Percentiles rank a stretch among this genome's conserved stretches.
Evolutionary conservation across 2,113 vertebrate species (phyloP).

Genomic region (Elaphurus davidianus): DNA sequence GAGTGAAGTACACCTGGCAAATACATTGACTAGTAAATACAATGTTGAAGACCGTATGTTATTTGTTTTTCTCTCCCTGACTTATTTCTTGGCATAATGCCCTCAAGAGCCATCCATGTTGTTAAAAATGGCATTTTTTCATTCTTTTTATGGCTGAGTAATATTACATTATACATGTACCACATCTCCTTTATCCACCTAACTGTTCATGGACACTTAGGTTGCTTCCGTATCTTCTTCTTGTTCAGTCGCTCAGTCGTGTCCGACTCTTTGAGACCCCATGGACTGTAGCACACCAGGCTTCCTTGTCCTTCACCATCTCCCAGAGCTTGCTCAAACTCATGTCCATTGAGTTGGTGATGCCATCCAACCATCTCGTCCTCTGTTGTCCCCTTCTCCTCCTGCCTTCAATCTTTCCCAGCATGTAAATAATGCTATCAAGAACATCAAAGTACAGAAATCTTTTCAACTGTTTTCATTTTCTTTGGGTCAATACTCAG

Average conservation of each 20-base stretch:
- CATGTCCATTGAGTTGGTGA: background rate
- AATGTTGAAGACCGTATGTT: background rate
- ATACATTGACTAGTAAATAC: background rate
- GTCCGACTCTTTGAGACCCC: background rate
- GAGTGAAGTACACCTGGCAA: background rate
- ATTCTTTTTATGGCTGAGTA: background rate
- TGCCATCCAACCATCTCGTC: background rate
- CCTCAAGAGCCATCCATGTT: background rate
- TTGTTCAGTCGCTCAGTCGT: background rate
- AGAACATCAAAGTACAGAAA: background rate
- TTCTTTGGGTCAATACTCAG: background rate
- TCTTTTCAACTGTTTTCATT: background rate
- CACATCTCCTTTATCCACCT: background rate
- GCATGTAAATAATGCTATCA: background rate
- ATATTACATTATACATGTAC: background rate
- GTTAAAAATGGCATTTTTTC: background rate
- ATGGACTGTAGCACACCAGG: background rate
- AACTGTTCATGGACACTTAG: background rate
- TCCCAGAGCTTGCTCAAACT: background rate
- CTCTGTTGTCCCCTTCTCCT: background rate
- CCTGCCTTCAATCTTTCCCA: background rate
- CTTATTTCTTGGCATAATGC: background rate
- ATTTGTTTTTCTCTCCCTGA: background rate
- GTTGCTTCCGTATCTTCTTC: background rate
- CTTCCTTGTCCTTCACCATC: background rate